Evolutionary conservation across 2,888 invertebrate species (phyloP).

Genomic region (Tenthredo notha): DNA sequence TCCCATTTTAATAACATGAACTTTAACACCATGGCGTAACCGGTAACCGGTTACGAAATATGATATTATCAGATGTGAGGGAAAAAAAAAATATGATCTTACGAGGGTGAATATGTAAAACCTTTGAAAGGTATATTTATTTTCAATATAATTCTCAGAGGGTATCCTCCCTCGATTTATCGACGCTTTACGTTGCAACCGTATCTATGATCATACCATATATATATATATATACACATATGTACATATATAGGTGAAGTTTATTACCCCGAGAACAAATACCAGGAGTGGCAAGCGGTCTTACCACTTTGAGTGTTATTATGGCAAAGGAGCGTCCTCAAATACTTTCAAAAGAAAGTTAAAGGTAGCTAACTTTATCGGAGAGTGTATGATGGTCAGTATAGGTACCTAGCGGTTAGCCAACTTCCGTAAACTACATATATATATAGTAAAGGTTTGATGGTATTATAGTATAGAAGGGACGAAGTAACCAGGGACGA

Average conservation of each 20-base stretch:
- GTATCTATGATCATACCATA: too few relatives aligned
- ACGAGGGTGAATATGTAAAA: neutral
- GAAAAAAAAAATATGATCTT: neutral
- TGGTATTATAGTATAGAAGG: neutral
- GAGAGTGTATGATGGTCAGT: neutral
- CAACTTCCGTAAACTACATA: neutral
- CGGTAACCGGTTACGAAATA: too few relatives aligned
- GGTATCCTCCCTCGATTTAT: neutral
- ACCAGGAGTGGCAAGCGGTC: slow-evolving; percentile 45
- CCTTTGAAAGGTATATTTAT: neutral
- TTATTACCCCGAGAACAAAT: slow-evolving; percentile 43
- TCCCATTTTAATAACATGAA: slow-evolving; percentile 22
- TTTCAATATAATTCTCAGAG: neutral
- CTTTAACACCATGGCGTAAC: neutral
- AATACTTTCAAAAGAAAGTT: slow-evolving; percentile 41
- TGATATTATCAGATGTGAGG: neutral
- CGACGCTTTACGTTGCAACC: neutral
- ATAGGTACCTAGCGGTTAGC: neutral
- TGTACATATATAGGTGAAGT: neutral
- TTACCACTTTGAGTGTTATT: slow-evolving; percentile 26
- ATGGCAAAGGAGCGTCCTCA: slow-evolving; percentile 47
- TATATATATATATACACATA: neutral
- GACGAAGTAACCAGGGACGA: neutral
- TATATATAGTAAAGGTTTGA: neutral
- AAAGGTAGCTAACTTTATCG: neutral